A percentile compares a stretch with the other conserved stretches of the same genome.
phyloP scores from a whole-genome alignment of 2,797 vertebrate species.

The Erethizon dorsatum region DNA sequence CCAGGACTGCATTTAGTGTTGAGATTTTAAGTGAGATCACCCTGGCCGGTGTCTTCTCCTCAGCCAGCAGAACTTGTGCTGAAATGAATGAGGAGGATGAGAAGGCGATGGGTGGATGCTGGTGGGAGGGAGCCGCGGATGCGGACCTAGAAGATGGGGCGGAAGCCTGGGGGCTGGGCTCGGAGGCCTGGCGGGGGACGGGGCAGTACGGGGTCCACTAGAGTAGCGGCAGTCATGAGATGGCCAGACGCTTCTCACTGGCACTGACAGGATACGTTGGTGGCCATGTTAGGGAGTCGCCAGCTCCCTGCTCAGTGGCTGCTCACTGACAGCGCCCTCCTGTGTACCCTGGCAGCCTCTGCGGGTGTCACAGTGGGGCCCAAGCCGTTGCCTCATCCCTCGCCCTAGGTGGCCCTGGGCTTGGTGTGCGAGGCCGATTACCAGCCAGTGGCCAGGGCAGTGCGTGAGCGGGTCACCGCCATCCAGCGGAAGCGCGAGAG shows the following conservation, averaged over 20 bases:
- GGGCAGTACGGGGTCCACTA: neutral
- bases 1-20: conserved; percentile 21
- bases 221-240: neutral
- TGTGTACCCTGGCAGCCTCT: neutral
- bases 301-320: neutral
- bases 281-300: neutral
- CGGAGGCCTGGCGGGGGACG: neutral
- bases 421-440: conserved; percentile 97
- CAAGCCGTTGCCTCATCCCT: neutral
- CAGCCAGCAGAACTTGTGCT: neutral
- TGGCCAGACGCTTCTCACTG: neutral
- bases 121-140: neutral
- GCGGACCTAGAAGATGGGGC: neutral
- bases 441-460: conserved; percentile 97
- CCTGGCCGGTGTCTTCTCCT: neutral
- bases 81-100: neutral
- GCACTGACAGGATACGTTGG: neutral
- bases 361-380: neutral
- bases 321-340: neutral
- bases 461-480: conserved; percentile 94
- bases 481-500: conserved; percentile 97
- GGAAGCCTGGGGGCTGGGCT: neutral
- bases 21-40: neutral
- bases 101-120: neutral
- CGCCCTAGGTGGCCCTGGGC: conserved; percentile 94